Evolutionary conservation across 2,888 invertebrate genomes (phyloP), one percentile per base, ranked within the genome.

Genomic region (Lottia gigantea): DNA sequence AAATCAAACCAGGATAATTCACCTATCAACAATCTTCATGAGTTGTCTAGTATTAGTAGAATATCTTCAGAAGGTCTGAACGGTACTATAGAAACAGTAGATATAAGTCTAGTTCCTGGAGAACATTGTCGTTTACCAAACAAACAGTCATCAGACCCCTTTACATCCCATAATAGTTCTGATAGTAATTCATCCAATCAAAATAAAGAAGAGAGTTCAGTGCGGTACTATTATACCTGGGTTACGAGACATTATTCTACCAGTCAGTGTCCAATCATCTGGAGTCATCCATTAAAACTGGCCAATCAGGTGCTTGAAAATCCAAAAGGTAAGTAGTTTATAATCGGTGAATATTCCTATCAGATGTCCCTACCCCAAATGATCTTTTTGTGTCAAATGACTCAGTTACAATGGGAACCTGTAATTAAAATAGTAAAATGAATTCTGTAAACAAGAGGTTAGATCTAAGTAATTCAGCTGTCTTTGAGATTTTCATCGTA

Each of bases 161-260:
- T 62, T 55, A 19, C 19, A 23, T 23, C 19, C 15, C 55, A 46
- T 23, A 46, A 40, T 47, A 25, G 25, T 19, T 61, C 61, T 23
- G 19, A 45, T 0, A 55, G 45, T 45, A 64, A 11, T 63, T 23
- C 25, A 2, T 14, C 23, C 14, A 40, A 26, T 47, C 66, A 25
- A 16, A 66, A 45, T 49, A n/a, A 11, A 40, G 64, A 62, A 47
- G 70, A 69, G 16, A 63, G 64, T 23, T 66, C 68, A 23, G 68
- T 62, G 46, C 68, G 79, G 25, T 74, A 74, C 31, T 72, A 76
- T 15, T 87, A 86, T 64, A 72, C 76, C 6, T 86, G 86, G 86
- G 76, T 83, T 40, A 82, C 82, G 1, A 77, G 80, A 46, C 84
- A 87, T 71, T 76, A 80, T 31, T 86, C 86, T 0, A 80, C 82